Conservation (phyloP, 2,888 invertebrate species). For the Dolichomitus sp. region DNA sequence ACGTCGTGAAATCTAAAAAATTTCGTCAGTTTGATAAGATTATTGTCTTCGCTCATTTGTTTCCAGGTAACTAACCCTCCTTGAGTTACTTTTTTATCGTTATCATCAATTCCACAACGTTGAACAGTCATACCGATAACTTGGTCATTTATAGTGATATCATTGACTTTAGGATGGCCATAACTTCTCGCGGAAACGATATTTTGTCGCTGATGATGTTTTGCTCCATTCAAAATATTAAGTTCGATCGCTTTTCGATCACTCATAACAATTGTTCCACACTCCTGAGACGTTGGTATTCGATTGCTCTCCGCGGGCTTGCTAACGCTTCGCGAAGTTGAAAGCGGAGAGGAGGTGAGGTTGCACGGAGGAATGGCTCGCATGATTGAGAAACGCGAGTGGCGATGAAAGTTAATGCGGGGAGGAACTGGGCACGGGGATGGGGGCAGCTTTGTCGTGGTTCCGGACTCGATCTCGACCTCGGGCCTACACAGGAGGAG, state of each 20-base stretch:
- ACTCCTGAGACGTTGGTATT: background rate
- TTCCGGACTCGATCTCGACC: slow-evolving; percentile 70
- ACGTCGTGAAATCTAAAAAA: slow-evolving; percentile 33
- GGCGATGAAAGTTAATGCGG: slow-evolving; percentile 29
- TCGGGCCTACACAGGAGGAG: slow-evolving; percentile 73
- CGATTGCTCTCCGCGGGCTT: slow-evolving; percentile 13
- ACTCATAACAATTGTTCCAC: background rate
- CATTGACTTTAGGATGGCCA: slow-evolving; percentile 83
- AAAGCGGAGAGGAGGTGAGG: background rate
- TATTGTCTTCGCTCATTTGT: slow-evolving; percentile 68
- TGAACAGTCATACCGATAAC: slow-evolving; percentile 82
- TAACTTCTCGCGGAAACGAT: slow-evolving; percentile 70
- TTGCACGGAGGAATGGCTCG: slow-evolving; percentile 52
- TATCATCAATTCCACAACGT: slow-evolving; percentile 69
- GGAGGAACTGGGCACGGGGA: slow-evolving; percentile 56
- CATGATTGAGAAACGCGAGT: slow-evolving; percentile 16
- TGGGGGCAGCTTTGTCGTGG: slow-evolving; percentile 63
- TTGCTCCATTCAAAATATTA: slow-evolving; percentile 58
- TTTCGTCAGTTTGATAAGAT: background rate
- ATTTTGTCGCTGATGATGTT: slow-evolving; percentile 45
- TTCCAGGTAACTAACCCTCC: slow-evolving; percentile 74
- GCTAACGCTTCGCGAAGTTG: slow-evolving; percentile 33
- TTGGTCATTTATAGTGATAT: slow-evolving; percentile 81
- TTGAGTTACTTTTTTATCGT: slow-evolving; percentile 34
- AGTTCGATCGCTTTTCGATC: slow-evolving; percentile 22